Evolutionary conservation across 2,113 vertebrate species (phyloP), one percentile per base, ranked within the genome.

Genomic region (Calidris pugnax): DNA sequence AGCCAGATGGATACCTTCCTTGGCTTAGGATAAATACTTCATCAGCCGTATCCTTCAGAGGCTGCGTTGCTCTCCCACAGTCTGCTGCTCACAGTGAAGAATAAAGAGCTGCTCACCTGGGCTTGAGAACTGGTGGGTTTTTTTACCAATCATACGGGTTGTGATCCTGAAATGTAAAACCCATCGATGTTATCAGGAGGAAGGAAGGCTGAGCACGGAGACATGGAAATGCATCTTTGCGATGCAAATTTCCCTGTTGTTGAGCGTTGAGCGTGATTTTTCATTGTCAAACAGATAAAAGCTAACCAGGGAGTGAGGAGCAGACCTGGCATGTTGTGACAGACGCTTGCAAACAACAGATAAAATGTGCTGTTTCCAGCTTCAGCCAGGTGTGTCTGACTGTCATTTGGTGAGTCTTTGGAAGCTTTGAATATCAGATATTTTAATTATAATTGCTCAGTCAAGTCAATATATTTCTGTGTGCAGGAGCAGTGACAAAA

Each of bases 11-110:
- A 69, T 81, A 50, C 90, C 90, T 95, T 87, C 95, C 83, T 90
- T 87, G 87, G 87, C 89, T 97, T 67, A 82, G 57, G 85, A 89
- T 87, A 95, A 96, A 90, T 94, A 83, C 84, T 95, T 95, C 56
- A 95, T 96, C 94, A 96, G 93, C 89, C 12, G 2, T 21, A 20
- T 56, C 74, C 88, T 96, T 83, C 95, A 71, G 94, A 53, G 3
- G n/a, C 78, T 84, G 62, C 51, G 2, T 82, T 63, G 87, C 73
- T 91, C 77, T 94, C 59, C 77, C 89, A 68, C 84, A 82, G 85
- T 89, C 92, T 91, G 82, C 43, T 75, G 51, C 62, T 67, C 23
- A 19, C 35, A 77, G 84, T 0, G 10, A 63, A 92, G 69, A 67
- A 48, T 76, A 92, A 89, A 90, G 77, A 89, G 66, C 63, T 59